phyloP scores from a whole-genome alignment of 2,797 vertebrate species.

The Cyprinella venusta region DNA sequence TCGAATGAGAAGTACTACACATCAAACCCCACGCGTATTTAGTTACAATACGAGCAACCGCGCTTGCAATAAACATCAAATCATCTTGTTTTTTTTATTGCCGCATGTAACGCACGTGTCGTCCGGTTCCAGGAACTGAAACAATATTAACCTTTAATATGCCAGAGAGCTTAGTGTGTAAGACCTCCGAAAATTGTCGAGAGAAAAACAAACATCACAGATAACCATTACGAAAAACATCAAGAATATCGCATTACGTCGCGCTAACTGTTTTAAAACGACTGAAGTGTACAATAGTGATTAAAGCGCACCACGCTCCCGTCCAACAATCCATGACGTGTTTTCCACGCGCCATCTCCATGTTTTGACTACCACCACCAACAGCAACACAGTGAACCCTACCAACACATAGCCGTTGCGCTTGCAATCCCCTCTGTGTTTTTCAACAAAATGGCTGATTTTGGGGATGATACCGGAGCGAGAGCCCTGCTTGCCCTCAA shows the following conservation, averaged over 20 bases:
- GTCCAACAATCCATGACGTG: conserved; percentile 60
- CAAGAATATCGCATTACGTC: background rate
- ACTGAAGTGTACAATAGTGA: background rate
- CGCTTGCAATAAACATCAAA: background rate
- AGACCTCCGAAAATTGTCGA: conserved; percentile 44
- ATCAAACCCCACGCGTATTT: no score
- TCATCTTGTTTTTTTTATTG: conserved; percentile 33
- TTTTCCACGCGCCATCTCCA: conserved; percentile 71
- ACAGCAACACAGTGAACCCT: conserved; percentile 74
- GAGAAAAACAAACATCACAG: background rate
- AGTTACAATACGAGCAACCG: no score
- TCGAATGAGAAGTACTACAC: background rate
- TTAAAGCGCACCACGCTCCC: background rate
- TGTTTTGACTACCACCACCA: conserved; percentile 73
- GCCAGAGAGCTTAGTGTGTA: conserved; percentile 25
- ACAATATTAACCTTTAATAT: conserved; percentile 59
- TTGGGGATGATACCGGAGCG: conserved; percentile 90
- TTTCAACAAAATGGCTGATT: conserved; percentile 87
- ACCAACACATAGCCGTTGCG: conserved; percentile 73
- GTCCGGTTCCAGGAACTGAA: conserved; percentile 67
- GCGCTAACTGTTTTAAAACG: background rate
- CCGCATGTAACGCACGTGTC: conserved; percentile 72
- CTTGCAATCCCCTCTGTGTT: conserved; percentile 66
- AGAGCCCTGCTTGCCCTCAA: conserved; percentile 89
- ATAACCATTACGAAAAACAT: background rate